A percentile compares a stretch with the other conserved stretches of the same genome.
Conservation (phyloP, 2,888 invertebrate genomes). For the Nebria brevicollis region DNA sequence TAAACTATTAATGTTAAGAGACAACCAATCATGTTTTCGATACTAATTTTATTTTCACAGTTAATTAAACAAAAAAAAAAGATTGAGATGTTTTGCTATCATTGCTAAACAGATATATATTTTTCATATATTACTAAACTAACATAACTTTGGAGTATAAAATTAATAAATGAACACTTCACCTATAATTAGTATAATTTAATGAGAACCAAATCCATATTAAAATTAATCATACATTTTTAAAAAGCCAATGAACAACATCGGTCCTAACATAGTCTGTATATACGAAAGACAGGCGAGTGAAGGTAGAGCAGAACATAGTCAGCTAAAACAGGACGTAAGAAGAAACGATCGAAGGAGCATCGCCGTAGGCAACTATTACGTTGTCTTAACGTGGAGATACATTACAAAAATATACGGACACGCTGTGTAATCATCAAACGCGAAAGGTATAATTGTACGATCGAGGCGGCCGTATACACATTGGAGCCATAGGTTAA, state of each 20-base stretch:
- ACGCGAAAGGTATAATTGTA: constrained; percentile 43
- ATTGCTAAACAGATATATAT: no score
- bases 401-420: constrained; percentile 60
- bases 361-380: constrained; percentile 51
- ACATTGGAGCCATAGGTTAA: constrained; percentile 38
- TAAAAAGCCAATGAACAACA: not conserved
- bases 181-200: not conserved
- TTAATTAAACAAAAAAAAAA: no score
- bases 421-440: constrained; percentile 43
- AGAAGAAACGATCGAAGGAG: constrained; percentile 11
- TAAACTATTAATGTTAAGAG: no score
- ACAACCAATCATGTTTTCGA: no score
- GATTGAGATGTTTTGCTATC: no score
- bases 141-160: no score
- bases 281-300: not conserved
- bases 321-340: not conserved
- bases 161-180: not conserved
- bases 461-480: constrained; percentile 19
- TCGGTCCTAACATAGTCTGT: not conserved
- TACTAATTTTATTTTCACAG: no score
- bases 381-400: constrained; percentile 59
- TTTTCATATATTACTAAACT: no score
- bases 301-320: not conserved
- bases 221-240: not conserved
- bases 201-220: not conserved